Conservation (phyloP, 2,888 invertebrate genomes). For the Agonopterix heracliana region DNA sequence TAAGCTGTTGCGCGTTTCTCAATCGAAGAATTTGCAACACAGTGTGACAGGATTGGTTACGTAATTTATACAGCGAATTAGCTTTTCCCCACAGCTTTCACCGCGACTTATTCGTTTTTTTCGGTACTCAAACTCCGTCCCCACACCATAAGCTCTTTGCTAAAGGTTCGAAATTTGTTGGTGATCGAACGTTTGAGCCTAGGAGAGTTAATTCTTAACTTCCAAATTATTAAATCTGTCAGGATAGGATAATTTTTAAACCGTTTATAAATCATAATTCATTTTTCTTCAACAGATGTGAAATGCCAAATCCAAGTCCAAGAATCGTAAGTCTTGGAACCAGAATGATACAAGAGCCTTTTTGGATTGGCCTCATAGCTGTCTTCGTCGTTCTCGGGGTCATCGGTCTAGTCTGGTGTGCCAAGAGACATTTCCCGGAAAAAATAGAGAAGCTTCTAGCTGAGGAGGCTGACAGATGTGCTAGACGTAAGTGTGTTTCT, state of each 20-base stretch:
- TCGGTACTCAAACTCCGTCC: too few species aligned
- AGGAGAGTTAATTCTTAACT: too few species aligned
- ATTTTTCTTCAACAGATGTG: conserved; percentile 69
- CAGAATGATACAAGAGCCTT: conserved; percentile 90
- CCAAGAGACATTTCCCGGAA: conserved; percentile 90
- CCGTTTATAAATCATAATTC: background rate
- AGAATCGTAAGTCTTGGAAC: conserved; percentile 79
- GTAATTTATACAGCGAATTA: too few species aligned
- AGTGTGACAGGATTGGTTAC: too few species aligned
- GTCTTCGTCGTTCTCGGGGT: conserved; percentile 87
- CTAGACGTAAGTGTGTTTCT: conserved; percentile 72
- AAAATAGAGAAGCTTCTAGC: conserved; percentile 89
- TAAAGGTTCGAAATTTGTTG: too few species aligned
- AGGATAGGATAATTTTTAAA: background rate
- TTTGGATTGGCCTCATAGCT: conserved; percentile 92
- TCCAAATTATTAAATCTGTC: background rate
- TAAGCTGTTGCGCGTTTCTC: too few species aligned
- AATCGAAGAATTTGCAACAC: background rate
- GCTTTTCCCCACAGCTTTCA: too few species aligned
- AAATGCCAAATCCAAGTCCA: conserved; percentile 78
- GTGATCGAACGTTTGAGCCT: too few species aligned
- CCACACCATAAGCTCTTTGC: too few species aligned
- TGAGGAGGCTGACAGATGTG: conserved; percentile 85
- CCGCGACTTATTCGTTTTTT: too few species aligned
- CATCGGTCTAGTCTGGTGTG: conserved; percentile 89